Base-by-base conservation (phyloP, 2,888 invertebrate genomes). In the Myathropa florea region DNA sequence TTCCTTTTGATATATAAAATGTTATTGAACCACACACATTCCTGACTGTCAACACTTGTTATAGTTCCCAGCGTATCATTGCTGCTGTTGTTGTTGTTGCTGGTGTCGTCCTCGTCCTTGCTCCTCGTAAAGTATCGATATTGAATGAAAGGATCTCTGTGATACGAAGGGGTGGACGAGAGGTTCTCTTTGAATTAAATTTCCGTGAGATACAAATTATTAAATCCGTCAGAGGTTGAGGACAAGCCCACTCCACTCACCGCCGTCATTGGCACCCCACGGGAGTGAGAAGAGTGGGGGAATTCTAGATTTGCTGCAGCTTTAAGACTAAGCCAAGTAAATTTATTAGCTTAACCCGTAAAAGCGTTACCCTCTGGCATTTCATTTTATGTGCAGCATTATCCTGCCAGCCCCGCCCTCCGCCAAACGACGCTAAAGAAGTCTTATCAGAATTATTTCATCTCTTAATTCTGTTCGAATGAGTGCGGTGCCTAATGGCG, bases 401-500 rank as follows among this genome's bases (percentile, higher is more conserved):
- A 85, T 85, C 77, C 82, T 10, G 26, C n/a, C 61, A 14, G n/a
- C 46, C 46, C 3, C 18, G 9, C 6, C 46, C 46, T 3, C n/a
- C 0, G 18, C 46, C 7, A 26, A 24, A 57, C 53, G 71, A 28
- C 67, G 60, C 26, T 70, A 67, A 73, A 82, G 46, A 61, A 76
- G 70, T 71, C 85, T 86, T 82, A 86, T 86, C 83, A 59, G 65
- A 79, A 75, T 86, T 83, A 86, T 83, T 86, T 79, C 86, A 86
- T 86, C 86, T 78, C 83, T 86, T 86, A 86, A 86, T 86, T 86
- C 83, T 63, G 73, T 86, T 86, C 82, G 75, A 86, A 86, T 83
- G 83, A 79, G 78, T 46, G 70, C 60, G 78, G 72, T 73, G 72
- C 59, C 70, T 83, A 71, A 71, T 70, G 78, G 75, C 30, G 60